Base-by-base conservation (phyloP, 2,113 vertebrate species). In the Microtus montanus region DNA sequence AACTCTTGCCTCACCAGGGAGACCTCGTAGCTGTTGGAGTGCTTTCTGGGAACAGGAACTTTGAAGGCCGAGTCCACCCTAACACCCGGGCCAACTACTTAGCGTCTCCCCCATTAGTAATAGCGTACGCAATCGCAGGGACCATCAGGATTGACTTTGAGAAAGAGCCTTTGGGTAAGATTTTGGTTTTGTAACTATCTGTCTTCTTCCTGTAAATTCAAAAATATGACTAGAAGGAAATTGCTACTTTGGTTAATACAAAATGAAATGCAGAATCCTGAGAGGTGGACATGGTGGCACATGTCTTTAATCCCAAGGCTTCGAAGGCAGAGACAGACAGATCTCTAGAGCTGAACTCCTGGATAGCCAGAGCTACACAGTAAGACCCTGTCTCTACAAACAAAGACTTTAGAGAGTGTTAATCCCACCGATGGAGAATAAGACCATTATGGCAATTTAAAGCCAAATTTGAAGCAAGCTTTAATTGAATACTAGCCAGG, bases 81-180 rank as follows among this genome's bases (percentile, higher is more conserved):
- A 99, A 99, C 96, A 99, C 99, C 20, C 99, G 99, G 73, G 99
- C 99, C 71, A 99, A 99, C 97, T 99, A 99, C 95, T 98, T 99
- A 90, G 99, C 99, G 2, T 99, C 99, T 2, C 99, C 99, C 0
- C 99, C 98, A 0, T 98, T 99, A 54, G 99, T 99, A 68, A 99
- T 99, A 47, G 99, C 99, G 4, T 99, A 99, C 20, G 99, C 99
- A 0, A 99, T 99, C 22, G 99, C 99, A 1, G 99, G 99, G 10
- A 99, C 99, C 0, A 3, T 99, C 96, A 98, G 98, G 83, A 99
- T 99, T 0, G 98, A 99, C 98, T 99, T 99, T 89, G 99, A 99
- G 63, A 99, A 98, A 11, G 99, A 99, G 47, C 99, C 99, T 33
- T 96, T 99, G 75, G 99, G 99, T 99, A 98, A 99, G 98, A 75